Conservation (phyloP, 2,888 invertebrate genomes). For the Hanleya hanleyi region DNA sequence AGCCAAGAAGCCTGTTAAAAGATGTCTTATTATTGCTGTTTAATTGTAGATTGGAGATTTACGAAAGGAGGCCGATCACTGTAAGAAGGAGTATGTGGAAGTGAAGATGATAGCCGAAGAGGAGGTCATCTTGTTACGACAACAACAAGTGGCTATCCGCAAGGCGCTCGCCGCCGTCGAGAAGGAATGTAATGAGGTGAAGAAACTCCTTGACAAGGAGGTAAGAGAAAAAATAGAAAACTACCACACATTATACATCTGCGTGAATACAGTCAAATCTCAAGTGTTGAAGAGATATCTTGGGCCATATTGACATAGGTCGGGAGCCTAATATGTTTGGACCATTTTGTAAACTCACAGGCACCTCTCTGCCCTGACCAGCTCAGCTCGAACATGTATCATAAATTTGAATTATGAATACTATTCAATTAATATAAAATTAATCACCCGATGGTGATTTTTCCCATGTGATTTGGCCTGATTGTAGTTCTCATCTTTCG, state of each 20-base stretch:
- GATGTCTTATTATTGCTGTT: not conserved
- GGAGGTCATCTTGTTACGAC: conserved; percentile 60
- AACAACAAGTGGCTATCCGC: conserved; percentile 66
- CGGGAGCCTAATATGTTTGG: too few relatives aligned
- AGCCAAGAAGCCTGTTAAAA: too few relatives aligned
- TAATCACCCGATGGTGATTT: too few relatives aligned
- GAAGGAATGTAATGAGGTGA: conserved; percentile 65
- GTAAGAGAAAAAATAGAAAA: conserved; percentile 49
- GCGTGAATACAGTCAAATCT: not conserved
- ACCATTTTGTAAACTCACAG: too few relatives aligned
- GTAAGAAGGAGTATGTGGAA: conserved; percentile 61
- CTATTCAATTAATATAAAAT: too few relatives aligned
- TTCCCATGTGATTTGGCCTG: too few relatives aligned
- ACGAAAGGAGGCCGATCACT: conserved; percentile 56
- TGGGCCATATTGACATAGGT: too few relatives aligned
- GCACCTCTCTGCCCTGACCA: too few relatives aligned
- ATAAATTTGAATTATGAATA: too few relatives aligned
- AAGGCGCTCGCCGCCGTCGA: conserved; percentile 63
- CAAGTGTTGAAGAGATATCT: too few relatives aligned
- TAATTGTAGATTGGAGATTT: conserved; percentile 60
- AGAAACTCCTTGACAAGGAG: conserved; percentile 69
- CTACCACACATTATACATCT: not conserved
- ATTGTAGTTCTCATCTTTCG: too few relatives aligned
- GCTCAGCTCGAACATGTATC: too few relatives aligned
- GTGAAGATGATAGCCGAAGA: conserved; percentile 65